Conservation (phyloP, 2,888 invertebrate species). For the Rhingia rostrata region DNA sequence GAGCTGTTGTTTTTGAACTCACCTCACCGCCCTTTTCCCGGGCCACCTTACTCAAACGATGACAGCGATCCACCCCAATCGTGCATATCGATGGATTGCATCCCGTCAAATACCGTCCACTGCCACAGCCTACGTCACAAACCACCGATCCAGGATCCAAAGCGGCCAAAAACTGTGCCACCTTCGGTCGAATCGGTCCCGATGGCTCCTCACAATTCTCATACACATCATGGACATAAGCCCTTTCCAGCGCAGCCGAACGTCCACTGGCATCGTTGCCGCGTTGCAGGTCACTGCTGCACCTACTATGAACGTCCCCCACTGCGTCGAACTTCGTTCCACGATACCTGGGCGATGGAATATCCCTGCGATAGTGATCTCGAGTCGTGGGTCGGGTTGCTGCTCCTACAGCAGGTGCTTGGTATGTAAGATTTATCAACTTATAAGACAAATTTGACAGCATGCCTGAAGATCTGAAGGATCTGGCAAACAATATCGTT, state of each 20-base stretch:
- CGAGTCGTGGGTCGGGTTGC: conserved; percentile 51
- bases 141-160: conserved; percentile 96
- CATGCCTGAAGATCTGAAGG: too few species aligned
- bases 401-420: conserved; percentile 65
- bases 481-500: too few species aligned
- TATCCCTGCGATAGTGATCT: conserved; percentile 50
- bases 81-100: conserved; percentile 92
- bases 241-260: conserved; percentile 92
- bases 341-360: conserved; percentile 50
- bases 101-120: conserved; percentile 94
- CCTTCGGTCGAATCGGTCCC: conserved; percentile 88
- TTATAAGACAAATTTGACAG: too few species aligned
- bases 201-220: conserved; percentile 91
- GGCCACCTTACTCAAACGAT: conserved; percentile 90
- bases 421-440: too few species aligned
- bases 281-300: conserved; percentile 61
- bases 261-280: conserved; percentile 83
- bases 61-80: conserved; percentile 95
- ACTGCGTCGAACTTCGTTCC: conserved; percentile 55
- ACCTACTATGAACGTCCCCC: conserved; percentile 52
- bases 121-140: conserved; percentile 98
- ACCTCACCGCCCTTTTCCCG: conserved; percentile 94
- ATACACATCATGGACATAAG: conserved; percentile 97
- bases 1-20: conserved; percentile 79
- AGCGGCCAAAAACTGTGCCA: conserved; percentile 92